Percentiles rank a stretch among this genome's conserved stretches.
Evolutionary conservation across 2,113 vertebrate genomes (phyloP).

Genomic region (Calypte anna): DNA sequence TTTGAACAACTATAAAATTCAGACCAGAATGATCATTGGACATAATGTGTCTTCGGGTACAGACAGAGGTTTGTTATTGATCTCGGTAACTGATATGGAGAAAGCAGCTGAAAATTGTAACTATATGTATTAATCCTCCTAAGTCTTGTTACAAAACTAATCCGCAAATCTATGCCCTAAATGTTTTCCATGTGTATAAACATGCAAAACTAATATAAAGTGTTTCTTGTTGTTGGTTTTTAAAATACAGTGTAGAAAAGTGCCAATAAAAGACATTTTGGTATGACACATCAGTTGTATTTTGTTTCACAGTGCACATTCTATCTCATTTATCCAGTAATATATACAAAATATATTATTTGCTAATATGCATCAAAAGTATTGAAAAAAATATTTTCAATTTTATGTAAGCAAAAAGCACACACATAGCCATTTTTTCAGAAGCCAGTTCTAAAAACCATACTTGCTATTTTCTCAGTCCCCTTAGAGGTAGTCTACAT

Average conservation of each 20-base stretch:
- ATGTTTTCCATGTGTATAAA: background rate
- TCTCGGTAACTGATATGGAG: background rate
- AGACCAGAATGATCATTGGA: background rate
- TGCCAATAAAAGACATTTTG: background rate
- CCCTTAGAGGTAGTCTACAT: background rate
- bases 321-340: background rate
- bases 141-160: background rate
- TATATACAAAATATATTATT: background rate
- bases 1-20: background rate
- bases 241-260: background rate
- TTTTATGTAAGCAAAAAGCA: background rate
- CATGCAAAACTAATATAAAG: background rate
- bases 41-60: background rate
- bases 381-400: background rate
- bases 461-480: background rate
- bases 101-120: background rate
- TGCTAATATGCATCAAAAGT: background rate
- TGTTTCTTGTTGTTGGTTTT: background rate
- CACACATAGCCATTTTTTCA: background rate
- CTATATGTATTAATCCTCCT: background rate
- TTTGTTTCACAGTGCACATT: background rate
- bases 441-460: background rate
- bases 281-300: background rate
- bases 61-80: background rate
- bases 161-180: background rate